These are phyloP conservation scores for Collichthys lucidus DNA, from an alignment of 2,113 vertebrate species.

Conservation along the genomic window DNA sequence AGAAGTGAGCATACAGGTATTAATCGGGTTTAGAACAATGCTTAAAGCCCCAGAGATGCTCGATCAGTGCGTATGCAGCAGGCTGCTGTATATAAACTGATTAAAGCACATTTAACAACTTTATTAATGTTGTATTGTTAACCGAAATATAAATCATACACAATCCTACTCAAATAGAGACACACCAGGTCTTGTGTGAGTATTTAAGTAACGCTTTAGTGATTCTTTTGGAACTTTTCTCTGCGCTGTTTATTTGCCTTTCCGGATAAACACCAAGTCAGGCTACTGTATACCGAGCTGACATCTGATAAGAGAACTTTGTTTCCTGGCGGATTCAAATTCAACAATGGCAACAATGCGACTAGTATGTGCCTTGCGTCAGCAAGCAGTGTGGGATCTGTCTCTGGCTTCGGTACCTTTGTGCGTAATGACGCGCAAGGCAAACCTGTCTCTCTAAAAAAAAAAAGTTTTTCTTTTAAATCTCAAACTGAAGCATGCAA, in stretches of 20 bases:
- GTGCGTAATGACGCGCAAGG: constrained; percentile 60
- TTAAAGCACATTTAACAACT: not conserved
- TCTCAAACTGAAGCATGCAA: constrained; percentile 12
- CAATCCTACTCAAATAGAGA: not conserved
- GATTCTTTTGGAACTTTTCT: not conserved
- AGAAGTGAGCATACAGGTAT: not conserved
- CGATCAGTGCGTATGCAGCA: not conserved
- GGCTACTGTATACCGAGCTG: constrained; percentile 51
- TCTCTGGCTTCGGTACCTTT: not conserved
- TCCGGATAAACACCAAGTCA: constrained; percentile 13
- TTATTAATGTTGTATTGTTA: not conserved
- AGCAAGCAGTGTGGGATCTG: constrained; percentile 1
- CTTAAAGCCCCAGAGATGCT: not conserved
- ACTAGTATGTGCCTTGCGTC: constrained; percentile 31
- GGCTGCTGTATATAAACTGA: not conserved
- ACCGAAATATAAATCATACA: not conserved
- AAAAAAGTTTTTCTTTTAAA: constrained; percentile 1
- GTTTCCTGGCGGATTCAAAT: constrained; percentile 58
- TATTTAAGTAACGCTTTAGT: not conserved
- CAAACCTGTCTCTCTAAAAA: not conserved
- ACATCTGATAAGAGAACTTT: constrained; percentile 65
- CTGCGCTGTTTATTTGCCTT: constrained; percentile 33
- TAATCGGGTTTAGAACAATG: not conserved
- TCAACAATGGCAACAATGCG: constrained; percentile 69
- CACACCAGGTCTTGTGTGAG: not conserved